Evolutionary conservation across 2,797 vertebrate genomes (phyloP), one percentile per base, ranked within the genome.

Genomic region (Hipposideros larvatus): DNA sequence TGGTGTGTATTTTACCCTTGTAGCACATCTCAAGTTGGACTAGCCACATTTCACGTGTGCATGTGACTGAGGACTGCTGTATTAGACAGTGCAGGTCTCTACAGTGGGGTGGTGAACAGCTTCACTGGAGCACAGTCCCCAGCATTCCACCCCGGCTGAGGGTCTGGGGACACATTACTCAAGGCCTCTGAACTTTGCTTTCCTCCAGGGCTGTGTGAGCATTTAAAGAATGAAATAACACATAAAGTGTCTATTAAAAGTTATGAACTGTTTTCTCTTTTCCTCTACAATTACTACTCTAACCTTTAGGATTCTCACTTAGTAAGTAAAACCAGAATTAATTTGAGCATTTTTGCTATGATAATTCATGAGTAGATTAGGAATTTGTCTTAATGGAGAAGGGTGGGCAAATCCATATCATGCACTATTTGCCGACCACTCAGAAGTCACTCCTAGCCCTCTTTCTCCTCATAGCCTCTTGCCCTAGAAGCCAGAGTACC

Each of bases 21-120:
- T 0, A 74, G 14, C 18, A 0, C 19, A 21, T 73, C 5, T 93
- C 9, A 7, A 6, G 21, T 53, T 51, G 48, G 41, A 86, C 31
- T 10, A n/a, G 24, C 37, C 34, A 43, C 11, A 6, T 2, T 28
- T 41, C 65, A 15, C 3, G 22, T 4, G 53, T 10, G 26, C 7
- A 7, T 7, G 9, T 2, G 22, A 2, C n/a, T 41, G 63, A n/a
- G 4, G 9, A 34, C 2, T 0, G 11, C 2, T 18, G 31, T 19
- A 10, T 0, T 13, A 28, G 26, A 8, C 13, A 9, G 46, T 11
- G 21, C 0, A 14, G 43, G 18, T 74, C 28, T 61, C 7, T 13
- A 5, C 15, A 4, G 1, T n/a, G 22, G 8, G 51, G 19, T 21
- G 1, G 61, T 0, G 0, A 31, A 79, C 1, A 21, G 21, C 22